Percentiles rank a stretch among this genome's conserved stretches.
Evolutionary conservation across 2,797 vertebrate species (phyloP).

Genomic region (Melopsittacus undulatus): DNA sequence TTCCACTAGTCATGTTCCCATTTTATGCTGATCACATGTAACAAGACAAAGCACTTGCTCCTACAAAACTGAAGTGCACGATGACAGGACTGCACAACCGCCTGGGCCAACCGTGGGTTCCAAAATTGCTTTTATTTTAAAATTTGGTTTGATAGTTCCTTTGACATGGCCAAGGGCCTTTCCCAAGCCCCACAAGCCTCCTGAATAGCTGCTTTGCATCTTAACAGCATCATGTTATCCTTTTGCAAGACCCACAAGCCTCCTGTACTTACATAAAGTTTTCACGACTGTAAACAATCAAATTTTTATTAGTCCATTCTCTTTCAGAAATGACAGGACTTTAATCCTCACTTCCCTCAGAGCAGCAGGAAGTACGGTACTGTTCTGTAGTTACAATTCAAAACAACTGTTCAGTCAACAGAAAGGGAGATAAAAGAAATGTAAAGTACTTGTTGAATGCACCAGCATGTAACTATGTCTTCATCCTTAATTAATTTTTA

Average conservation of each 20-base stretch:
- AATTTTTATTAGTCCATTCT: not conserved
- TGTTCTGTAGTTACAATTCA: not conserved
- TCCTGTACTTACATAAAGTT: not conserved
- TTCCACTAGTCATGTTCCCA: not conserved
- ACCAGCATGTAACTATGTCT: not conserved
- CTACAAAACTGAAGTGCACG: not conserved
- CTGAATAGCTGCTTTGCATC: not conserved
- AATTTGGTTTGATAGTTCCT: not conserved
- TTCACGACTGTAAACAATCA: not conserved
- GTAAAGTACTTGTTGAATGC: not conserved
- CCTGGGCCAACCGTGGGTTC: not conserved
- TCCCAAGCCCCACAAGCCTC: not conserved
- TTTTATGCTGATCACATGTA: not conserved
- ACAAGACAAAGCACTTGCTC: not conserved
- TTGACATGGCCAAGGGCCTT: not conserved
- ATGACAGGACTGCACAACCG: not conserved
- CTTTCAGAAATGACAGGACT: not conserved
- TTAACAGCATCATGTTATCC: not conserved
- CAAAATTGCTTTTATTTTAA: not conserved
- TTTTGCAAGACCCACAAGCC: not conserved
- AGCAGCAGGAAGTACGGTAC: not conserved
- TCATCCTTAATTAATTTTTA: not conserved
- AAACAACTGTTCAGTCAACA: not conserved
- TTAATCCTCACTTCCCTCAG: not conserved
- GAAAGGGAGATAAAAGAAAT: not conserved